Evolutionary conservation across 2,113 vertebrate species (phyloP).

Genomic region (Piaya cayana): DNA sequence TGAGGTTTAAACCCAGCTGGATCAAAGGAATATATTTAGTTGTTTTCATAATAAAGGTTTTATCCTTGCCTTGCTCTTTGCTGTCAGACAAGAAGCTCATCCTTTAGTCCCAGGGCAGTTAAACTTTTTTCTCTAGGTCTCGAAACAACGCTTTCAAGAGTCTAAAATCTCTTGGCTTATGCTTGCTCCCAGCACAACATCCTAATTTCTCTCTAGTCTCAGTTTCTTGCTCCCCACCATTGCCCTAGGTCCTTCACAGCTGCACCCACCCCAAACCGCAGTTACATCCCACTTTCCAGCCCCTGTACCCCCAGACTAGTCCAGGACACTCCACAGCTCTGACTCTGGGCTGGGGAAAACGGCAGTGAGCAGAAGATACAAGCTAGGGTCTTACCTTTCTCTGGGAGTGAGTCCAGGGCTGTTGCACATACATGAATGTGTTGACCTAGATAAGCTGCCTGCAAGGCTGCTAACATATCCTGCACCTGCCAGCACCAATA

Average conservation of each 20-base stretch:
- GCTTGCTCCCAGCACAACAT: background rate
- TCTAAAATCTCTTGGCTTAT: background rate
- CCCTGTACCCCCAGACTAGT: background rate
- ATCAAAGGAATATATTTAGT: conserved; percentile 40
- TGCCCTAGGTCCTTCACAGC: background rate
- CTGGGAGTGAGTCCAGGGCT: accelerated
- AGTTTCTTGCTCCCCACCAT: background rate
- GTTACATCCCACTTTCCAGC: background rate
- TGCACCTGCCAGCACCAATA: accelerated
- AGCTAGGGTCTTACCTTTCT: background rate
- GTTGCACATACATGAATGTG: accelerated
- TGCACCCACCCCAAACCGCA: background rate
- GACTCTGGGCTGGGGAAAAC: background rate
- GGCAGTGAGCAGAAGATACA: accelerated
- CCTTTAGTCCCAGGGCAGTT: background rate
- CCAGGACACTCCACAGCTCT: background rate
- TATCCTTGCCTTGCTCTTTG: background rate
- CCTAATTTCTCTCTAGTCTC: background rate
- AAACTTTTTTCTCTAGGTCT: background rate
- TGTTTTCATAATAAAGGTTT: background rate
- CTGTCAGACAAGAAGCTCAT: background rate
- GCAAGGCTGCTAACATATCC: background rate
- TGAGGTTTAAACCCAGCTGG: conserved; percentile 24
- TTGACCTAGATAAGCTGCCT: background rate
- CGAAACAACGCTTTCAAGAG: background rate